Percentiles rank a stretch among this genome's conserved stretches.
These are phyloP conservation scores for Muschampia plurimacula DNA, from an alignment of 2,888 invertebrate genomes.

Conservation along the genomic window DNA sequence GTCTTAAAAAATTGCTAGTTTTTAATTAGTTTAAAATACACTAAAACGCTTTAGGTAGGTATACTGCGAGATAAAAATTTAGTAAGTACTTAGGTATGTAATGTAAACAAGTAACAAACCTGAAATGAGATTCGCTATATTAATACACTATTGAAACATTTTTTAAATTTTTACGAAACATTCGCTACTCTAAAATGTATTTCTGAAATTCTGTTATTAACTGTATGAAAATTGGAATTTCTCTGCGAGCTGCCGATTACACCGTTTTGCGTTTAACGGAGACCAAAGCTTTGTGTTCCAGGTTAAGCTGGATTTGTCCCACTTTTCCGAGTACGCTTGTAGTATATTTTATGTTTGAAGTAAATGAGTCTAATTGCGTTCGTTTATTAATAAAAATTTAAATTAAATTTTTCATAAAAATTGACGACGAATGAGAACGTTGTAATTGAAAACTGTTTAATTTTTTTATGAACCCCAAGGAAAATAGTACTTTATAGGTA, in stretches of 20 bases:
- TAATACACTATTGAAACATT: too few species aligned
- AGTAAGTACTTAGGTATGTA: too few species aligned
- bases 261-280: constrained; percentile 5
- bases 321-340: not conserved
- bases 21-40: too few species aligned
- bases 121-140: too few species aligned
- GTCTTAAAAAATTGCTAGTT: too few species aligned
- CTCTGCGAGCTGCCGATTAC: not conserved
- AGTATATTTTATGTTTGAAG: not conserved
- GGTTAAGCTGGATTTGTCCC: constrained; percentile 16
- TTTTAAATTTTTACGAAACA: not conserved
- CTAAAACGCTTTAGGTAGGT: too few species aligned
- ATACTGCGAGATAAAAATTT: too few species aligned
- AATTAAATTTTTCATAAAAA: too few species aligned
- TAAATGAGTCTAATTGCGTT: not conserved
- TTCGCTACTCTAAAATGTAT: not conserved
- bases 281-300: constrained; percentile 3
- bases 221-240: not conserved
- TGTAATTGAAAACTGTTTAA: too few species aligned
- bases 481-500: too few species aligned
- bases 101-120: too few species aligned
- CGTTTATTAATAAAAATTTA: not conserved
- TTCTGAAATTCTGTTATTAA: not conserved
- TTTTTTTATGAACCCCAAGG: too few species aligned
- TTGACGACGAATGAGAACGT: not conserved